Evolutionary conservation across 2,113 vertebrate species (phyloP), one percentile per base, ranked within the genome.

Genomic region (Xyrauchen texanus): DNA sequence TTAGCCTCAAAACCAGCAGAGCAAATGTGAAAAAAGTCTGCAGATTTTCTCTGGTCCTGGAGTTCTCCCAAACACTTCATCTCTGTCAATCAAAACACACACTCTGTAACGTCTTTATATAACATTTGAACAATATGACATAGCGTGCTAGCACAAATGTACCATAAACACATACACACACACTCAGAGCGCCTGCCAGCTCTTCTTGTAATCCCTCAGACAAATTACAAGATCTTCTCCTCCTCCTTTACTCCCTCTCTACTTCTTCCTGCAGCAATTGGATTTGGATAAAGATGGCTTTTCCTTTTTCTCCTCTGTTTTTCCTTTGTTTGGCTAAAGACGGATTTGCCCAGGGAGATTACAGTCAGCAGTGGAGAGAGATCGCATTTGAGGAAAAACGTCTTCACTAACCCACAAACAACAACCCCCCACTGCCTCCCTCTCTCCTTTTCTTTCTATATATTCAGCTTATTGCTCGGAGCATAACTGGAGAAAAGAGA

Each of bases 241-340:
- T 88, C 87, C 90, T 88, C 75, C 83, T 85, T 84, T 84, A 80
- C 86, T 88, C 88, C 81, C 85, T 86, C 82, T 86, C 83, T 53
- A 65, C 73, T 89, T 83, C 86, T 90, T 90, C 87, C 89, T 88
- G 88, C 89, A 86, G 87, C 91, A 93, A 91, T 93, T 93, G 92
- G 91, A 93, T 92, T 93, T 92, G 91, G 90, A 92, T 93, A 91
- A 93, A 92, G 90, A 93, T 90, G 91, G 90, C 90, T 92, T 91
- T 93, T 85, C 88, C 88, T 86, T 92, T 34, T 92, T 90, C 87
- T 91, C 89, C 88, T 91, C 88, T 87, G 89, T 92, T 92, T 90
- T 92, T 91, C 86, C 85, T 85, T 87, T 76, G 82, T 90, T 92
- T 90, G 89, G 88, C 87, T 92, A 91, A 92, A 92, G 88, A 91